Conservation (phyloP, 2,888 invertebrate species). For the Linyphia triangularis region DNA sequence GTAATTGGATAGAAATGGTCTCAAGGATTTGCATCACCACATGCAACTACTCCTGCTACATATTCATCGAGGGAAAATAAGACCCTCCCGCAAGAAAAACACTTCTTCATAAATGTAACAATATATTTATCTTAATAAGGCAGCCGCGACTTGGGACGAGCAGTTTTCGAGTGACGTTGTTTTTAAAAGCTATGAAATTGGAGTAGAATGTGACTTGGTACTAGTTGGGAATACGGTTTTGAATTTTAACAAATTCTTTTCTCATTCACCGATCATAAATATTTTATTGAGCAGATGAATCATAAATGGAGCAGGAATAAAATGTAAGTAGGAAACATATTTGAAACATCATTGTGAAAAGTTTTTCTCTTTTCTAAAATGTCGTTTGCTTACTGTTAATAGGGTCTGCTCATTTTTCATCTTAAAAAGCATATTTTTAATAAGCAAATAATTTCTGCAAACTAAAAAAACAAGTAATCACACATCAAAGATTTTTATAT, state of each 20-base stretch:
- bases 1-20: constrained; percentile 71
- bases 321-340: not conserved
- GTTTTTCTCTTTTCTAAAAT: too few species aligned
- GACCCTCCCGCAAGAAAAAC: constrained; percentile 12
- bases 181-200: constrained; percentile 23
- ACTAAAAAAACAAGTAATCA: too few species aligned
- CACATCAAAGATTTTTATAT: too few species aligned
- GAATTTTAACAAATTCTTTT: not conserved
- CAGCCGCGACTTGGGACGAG: not conserved
- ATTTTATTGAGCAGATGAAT: not conserved
- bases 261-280: constrained; percentile 1
- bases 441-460: too few species aligned
- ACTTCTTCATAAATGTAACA: constrained; percentile 39
- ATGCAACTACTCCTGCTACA: constrained; percentile 10
- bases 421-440: too few species aligned
- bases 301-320: not conserved
- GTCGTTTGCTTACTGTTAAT: too few species aligned
- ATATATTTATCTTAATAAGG: constrained; percentile 53
- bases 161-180: not conserved
- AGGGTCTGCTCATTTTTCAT: too few species aligned
- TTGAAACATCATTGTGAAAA: too few species aligned
- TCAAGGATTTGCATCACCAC: constrained; percentile 61
- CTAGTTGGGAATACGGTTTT: too few species aligned
- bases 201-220: not conserved
- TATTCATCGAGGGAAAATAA: constrained; percentile 28